Evolutionary conservation across 2,888 invertebrate genomes (phyloP), one percentile per base, ranked within the genome.

Genomic region (Gortyna flavago): DNA sequence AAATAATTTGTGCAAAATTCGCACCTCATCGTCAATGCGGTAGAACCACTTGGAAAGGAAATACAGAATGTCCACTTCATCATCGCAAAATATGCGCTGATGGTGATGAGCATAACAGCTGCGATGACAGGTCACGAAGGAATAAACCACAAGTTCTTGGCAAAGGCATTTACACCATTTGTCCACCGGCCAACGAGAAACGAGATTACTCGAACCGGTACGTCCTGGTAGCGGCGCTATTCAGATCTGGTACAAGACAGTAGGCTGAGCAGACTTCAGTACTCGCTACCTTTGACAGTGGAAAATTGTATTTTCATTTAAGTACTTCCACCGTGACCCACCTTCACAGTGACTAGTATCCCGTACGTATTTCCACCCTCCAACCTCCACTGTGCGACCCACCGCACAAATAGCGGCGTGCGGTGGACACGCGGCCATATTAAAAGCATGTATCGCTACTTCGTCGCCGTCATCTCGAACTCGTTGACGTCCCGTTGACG

Each of bases 1-100:
- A 81, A 84, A 79, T 82, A 85, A 84, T 84, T 89, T 87, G 80
- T 80, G 83, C 73, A 48, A 79, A 88, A 83, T 85, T 89, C 86
- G 75, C 88, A 85, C 85, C 81, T 87, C 77, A 38, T 25, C 70
- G 79, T 51, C 84, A 72, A 75, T 84, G 87, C 75, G 64, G 84
- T 67, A 73, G 72, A 73, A 44, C 54, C 72, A 75, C 25, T 13
- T 72, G 2, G 29, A 21, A 44, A 38, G 7, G 29, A 61, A 11
- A 35, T n/a, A 7, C 79, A 84, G 87, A 35, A 69, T 62, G 13
- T n/a, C 69, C 61, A 62, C 4, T n/a, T 69, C 21, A 48, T 62
- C 11, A 62, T 62, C 25, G 0, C 6, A 25, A 25, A 9, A 5
- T 35, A 9, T 21, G 32, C 32, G 7, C 16, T 16, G 7, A 59